Evolutionary conservation across 2,113 vertebrate species (phyloP).

Genomic region (Paramormyrops kingsleyae): DNA sequence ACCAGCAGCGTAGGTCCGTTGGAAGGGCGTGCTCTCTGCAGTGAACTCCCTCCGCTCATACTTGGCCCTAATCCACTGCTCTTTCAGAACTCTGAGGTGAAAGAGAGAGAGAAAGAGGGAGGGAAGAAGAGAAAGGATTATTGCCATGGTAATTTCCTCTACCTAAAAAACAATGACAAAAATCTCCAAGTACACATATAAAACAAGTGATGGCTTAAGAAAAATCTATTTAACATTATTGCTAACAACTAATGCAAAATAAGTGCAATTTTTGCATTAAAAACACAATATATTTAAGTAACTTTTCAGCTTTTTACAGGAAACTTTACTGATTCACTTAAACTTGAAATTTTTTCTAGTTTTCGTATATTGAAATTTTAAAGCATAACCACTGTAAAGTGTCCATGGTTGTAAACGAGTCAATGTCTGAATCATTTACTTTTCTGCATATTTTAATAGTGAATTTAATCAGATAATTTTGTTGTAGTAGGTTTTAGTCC

Average conservation of each 20-base stretch:
- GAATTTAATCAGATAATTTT: background rate
- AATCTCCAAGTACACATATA: background rate
- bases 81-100: conserved; percentile 68
- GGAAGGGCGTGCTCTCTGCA: conserved; percentile 57
- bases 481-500: background rate
- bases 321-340: background rate
- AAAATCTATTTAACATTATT: background rate
- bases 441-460: background rate
- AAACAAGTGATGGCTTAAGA: background rate
- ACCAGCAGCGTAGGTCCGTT: conserved; percentile 68
- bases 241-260: background rate
- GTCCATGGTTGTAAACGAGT: background rate
- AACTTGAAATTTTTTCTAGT: background rate
- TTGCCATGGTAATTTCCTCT: background rate
- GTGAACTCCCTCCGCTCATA: conserved; percentile 81
- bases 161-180: background rate
- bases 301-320: background rate
- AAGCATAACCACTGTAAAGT: background rate
- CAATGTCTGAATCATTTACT: background rate
- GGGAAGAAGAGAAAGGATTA: background rate
- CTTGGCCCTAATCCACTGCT: conserved; percentile 91
- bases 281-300: background rate
- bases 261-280: background rate
- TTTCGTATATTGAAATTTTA: background rate
- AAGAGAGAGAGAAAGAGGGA: conserved; percentile 4